phyloP scores from a whole-genome alignment of 2,888 invertebrate genomes.

The Hipparchia semele region DNA sequence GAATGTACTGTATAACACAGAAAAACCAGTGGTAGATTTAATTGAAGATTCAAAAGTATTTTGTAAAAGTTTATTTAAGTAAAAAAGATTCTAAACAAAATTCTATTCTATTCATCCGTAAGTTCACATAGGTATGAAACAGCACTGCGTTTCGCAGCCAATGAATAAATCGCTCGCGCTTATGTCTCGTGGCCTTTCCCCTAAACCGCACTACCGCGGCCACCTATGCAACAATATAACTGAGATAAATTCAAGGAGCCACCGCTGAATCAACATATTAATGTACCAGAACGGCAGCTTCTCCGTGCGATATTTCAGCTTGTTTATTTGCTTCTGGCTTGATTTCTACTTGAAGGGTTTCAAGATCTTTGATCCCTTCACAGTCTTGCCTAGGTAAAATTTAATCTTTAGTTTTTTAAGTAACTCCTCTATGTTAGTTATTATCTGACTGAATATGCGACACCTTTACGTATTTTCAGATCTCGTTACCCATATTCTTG shows the following conservation, averaged over 20 bases:
- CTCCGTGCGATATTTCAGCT: conserved; percentile 23
- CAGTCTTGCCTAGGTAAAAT: neutral
- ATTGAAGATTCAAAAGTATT: too few relatives aligned
- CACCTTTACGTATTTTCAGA: too few relatives aligned
- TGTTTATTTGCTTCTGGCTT: conserved; percentile 16
- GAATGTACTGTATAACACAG: too few relatives aligned
- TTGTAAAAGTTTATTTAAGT: too few relatives aligned
- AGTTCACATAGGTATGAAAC: too few relatives aligned
- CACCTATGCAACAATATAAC: conserved; percentile 32
- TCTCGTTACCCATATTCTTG: too few relatives aligned
- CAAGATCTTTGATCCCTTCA: conserved; percentile 9
- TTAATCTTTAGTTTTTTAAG: too few relatives aligned
- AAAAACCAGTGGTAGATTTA: too few relatives aligned
- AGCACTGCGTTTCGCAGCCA: neutral
- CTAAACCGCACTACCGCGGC: conserved; percentile 18
- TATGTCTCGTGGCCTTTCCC: neutral
- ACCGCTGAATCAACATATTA: conserved; percentile 39
- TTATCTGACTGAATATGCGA: too few relatives aligned
- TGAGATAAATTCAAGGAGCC: conserved; percentile 35
- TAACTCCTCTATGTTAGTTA: too few relatives aligned
- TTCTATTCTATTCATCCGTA: too few relatives aligned
- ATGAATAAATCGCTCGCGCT: conserved; percentile 7
- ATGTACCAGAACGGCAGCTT: conserved; percentile 31
- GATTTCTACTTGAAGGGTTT: conserved; percentile 16
- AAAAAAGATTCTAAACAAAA: too few relatives aligned